Base-by-base conservation (phyloP, 2,797 vertebrate species). In the Enteromius afrohamiltoni region DNA sequence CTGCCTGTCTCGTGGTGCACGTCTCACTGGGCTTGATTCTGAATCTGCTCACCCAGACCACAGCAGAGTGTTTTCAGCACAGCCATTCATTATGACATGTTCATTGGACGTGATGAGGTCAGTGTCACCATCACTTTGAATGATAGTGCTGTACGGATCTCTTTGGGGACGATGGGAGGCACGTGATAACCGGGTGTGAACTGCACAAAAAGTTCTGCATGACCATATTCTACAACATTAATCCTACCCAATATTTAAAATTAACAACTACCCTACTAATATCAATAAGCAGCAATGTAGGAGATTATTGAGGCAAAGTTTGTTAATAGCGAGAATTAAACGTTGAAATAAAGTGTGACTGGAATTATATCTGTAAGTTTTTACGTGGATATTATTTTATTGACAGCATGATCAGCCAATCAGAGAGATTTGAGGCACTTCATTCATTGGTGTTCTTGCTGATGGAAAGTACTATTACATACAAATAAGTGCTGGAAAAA, bases 41-140 rank as follows among this genome's bases (percentile, higher is more conserved):
- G 26, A 55, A 83, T 80, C 84, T 51, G 81, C 74, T 64, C 45
- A 53, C 73, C 29, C 68, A 75, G 70, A 19, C 70, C 40, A 37
- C 47, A 58, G 53, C 68, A 45, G 74, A 65, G 60, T 1, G 31
- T 70, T 76, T 83, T 9, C 49, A 42, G 64, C 21, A 2, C 23
- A 40, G 73, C 29, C 55, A 70, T 53, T 80, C 37, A 77, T 79
- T 82, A 79, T 69, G 60, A 47, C 45, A 77, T 73, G 40, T 75
- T 84, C 75, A 60, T 55, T 74, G 60, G 55, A 77, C n/a, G 23
- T 29, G 40, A 76, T 78, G 69, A 82, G 75, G 80, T 82, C 87
- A 69, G 47, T 60, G 40, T 71, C 65, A 31, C 23, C 37, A 62
- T 82, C 49, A 49, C 64, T 23, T 49, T 76, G 58, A 82, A n/a